These are phyloP conservation scores for Enteromius treurensis DNA, from an alignment of 2,797 vertebrate genomes.

Conservation along the genomic window DNA sequence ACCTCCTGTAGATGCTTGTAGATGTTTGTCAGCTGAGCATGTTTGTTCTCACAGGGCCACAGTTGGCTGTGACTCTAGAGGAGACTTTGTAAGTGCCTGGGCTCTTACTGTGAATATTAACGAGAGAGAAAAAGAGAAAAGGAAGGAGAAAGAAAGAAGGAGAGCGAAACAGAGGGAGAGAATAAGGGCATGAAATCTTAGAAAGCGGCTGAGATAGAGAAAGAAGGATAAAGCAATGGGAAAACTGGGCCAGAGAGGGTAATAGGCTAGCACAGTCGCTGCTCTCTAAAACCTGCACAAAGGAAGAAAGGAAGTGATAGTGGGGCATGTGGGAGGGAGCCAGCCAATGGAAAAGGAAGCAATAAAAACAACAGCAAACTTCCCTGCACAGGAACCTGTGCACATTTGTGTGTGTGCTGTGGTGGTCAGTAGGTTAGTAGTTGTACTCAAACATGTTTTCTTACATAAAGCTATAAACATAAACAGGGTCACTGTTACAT, in stretches of 20 bases:
- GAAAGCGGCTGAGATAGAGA: slow-evolving; percentile 34
- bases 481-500: not conserved
- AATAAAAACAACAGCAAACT: slow-evolving; percentile 80
- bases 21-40: slow-evolving; percentile 76
- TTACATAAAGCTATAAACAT: not conserved
- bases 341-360: slow-evolving; percentile 83
- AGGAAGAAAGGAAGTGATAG: slow-evolving; percentile 57
- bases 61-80: slow-evolving; percentile 77
- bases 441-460: slow-evolving; percentile 2
- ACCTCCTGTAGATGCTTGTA: slow-evolving; percentile 75
- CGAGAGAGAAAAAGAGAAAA: slow-evolving; percentile 67
- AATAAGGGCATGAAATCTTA: slow-evolving; percentile 51
- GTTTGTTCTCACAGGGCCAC: slow-evolving; percentile 79
- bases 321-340: slow-evolving; percentile 72
- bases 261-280: slow-evolving; percentile 78
- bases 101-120: slow-evolving; percentile 85
- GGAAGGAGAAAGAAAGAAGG: slow-evolving; percentile 32
- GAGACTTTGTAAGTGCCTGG: slow-evolving; percentile 77
- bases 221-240: slow-evolving; percentile 32
- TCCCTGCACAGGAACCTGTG: slow-evolving; percentile 75
- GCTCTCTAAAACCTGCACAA: slow-evolving; percentile 59
- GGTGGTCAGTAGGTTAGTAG: slow-evolving; percentile 31
- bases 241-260: slow-evolving; percentile 68
- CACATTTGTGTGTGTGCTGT: slow-evolving; percentile 24
- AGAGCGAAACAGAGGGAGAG: slow-evolving; percentile 38